A percentile compares a stretch with the other conserved stretches of the same genome.
Evolutionary conservation across 2,888 invertebrate species (phyloP).

Genomic region (Ecdyonurus torrentis): DNA sequence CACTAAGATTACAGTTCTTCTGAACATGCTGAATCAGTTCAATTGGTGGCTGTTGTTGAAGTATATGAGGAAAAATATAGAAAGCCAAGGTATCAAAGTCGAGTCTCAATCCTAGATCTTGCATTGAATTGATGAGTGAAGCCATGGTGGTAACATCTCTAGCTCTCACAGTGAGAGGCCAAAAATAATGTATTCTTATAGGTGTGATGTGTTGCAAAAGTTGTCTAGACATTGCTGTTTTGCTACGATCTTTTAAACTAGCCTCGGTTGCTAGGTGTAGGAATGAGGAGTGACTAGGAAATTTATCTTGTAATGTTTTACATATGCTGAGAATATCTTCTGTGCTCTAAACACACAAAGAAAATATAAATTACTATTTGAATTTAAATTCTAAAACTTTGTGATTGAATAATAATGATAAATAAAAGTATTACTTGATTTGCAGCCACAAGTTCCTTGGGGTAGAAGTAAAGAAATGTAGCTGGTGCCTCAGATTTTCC

Average conservation of each 20-base stretch:
- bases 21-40: background rate
- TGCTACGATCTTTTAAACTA: background rate
- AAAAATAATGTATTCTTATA: slow-evolving; percentile 4
- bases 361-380: background rate
- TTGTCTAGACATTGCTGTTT: background rate
- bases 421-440: background rate
- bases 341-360: background rate
- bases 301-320: background rate
- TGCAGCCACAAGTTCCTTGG: background rate
- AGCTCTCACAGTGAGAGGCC: slow-evolving; percentile 1
- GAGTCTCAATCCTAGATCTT: background rate
- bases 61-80: background rate
- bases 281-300: background rate
- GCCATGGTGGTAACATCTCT: background rate
- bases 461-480: background rate
- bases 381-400: background rate
- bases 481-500: background rate
- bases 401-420: background rate
- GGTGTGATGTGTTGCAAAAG: background rate
- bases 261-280: background rate
- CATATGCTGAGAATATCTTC: background rate
- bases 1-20: background rate
- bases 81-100: background rate
- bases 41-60: background rate
- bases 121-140: background rate